Evolutionary conservation across 2,113 vertebrate species (phyloP).

Genomic region (Rhinichthys klamathensis): DNA sequence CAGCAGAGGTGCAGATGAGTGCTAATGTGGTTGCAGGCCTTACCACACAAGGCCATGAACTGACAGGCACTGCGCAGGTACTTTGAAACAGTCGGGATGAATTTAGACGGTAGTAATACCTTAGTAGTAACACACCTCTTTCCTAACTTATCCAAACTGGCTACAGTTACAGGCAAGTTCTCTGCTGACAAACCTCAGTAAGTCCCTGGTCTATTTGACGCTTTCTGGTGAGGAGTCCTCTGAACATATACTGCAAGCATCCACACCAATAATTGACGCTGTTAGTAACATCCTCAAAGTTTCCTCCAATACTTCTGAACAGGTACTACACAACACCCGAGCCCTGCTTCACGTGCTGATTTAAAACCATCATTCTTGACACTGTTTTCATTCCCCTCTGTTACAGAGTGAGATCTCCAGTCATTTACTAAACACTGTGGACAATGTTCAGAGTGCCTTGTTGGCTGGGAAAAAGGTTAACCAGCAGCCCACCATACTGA

Average conservation of each 20-base stretch:
- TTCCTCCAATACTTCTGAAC: conserved; percentile 66
- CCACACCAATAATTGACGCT: conserved; percentile 79
- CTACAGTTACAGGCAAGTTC: conserved; percentile 80
- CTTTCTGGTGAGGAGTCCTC: conserved; percentile 60
- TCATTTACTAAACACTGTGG: conserved; percentile 76
- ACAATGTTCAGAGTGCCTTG: conserved; percentile 83
- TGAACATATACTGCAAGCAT: conserved; percentile 72
- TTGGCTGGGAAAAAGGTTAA: conserved; percentile 78
- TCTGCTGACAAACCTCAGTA: conserved; percentile 79
- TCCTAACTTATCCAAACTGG: conserved; percentile 38
- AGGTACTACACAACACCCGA: conserved; percentile 58
- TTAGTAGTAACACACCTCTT: conserved; percentile 13
- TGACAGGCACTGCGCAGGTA: conserved; percentile 84
- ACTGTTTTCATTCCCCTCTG: conserved; percentile 39
- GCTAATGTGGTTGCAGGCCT: conserved; percentile 84
- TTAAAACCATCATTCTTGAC: background rate
- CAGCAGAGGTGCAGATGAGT: conserved; percentile 78
- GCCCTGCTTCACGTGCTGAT: background rate
- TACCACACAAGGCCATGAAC: conserved; percentile 79
- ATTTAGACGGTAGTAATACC: background rate
- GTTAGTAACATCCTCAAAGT: conserved; percentile 84
- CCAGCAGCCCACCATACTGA: conserved; percentile 76
- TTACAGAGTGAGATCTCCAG: conserved; percentile 71
- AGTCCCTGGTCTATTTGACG: conserved; percentile 75
- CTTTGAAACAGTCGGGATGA: background rate